Evolutionary conservation across 2,888 invertebrate genomes (phyloP).

Genomic region (Himalopsyche kuldschensis): DNA sequence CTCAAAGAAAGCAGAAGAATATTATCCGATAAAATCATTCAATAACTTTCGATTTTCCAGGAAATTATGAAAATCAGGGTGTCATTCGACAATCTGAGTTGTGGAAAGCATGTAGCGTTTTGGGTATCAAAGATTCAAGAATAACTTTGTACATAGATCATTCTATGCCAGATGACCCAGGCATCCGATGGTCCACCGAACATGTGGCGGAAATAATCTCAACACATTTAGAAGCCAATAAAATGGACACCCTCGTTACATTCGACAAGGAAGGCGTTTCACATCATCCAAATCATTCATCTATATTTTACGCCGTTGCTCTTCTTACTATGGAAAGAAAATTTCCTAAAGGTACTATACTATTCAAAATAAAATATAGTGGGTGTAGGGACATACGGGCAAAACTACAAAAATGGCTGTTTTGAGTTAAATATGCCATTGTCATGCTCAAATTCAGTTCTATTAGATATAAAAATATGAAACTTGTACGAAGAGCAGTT

Average conservation of each 20-base stretch:
- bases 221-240: slow-evolving; percentile 70
- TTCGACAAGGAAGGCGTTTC: slow-evolving; percentile 95
- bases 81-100: slow-evolving; percentile 74
- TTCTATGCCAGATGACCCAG: slow-evolving; percentile 75
- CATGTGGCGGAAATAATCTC: slow-evolving; percentile 65
- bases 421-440: no score
- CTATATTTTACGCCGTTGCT: slow-evolving; percentile 80
- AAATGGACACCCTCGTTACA: slow-evolving; percentile 84
- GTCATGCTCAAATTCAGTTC: no score
- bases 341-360: slow-evolving; percentile 69
- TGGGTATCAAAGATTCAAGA: slow-evolving; percentile 79
- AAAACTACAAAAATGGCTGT: no score
- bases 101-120: slow-evolving; percentile 73
- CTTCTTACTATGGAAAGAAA: slow-evolving; percentile 75
- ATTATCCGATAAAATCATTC: no score
- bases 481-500: no score
- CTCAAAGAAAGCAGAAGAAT: no score
- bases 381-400: no score
- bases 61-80: slow-evolving; percentile 68
- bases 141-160: slow-evolving; percentile 73
- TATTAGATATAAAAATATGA: no score
- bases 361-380: no score
- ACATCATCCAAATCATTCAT: slow-evolving; percentile 88
- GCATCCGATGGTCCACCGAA: slow-evolving; percentile 74
- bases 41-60: slow-evolving; percentile 48